Percentiles rank a stretch among this genome's conserved stretches.
These are phyloP conservation scores for Cataglyphis albicans DNA, from an alignment of 2,888 invertebrate species.

Conservation along the genomic window DNA sequence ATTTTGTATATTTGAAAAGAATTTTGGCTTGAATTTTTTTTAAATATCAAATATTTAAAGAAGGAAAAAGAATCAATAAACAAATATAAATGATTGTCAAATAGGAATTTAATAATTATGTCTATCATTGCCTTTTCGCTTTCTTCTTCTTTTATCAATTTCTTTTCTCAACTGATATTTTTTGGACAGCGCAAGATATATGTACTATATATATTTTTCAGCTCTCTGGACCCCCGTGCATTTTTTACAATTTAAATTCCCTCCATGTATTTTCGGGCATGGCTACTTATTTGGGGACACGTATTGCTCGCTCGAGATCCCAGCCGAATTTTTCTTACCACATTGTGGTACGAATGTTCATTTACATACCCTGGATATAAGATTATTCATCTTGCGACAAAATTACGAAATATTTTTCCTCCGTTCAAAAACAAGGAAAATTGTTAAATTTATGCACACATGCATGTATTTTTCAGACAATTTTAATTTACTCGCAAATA, in stretches of 20 bases:
- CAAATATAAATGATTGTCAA: not conserved
- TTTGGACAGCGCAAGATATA: constrained; percentile 15
- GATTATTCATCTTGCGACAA: not conserved
- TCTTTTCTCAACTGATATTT: constrained; percentile 7
- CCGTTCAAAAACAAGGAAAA: not conserved
- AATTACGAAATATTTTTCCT: not conserved
- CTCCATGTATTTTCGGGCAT: constrained; percentile 11
- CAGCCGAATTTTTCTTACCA: constrained; percentile 18
- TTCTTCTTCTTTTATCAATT: constrained; percentile 9
- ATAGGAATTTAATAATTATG: not conserved
- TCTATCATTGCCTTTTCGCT: not conserved
- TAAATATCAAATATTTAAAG: not conserved
- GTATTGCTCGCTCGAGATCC: constrained; percentile 1
- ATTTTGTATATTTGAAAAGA: constrained; percentile 3
- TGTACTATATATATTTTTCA: constrained; percentile 16
- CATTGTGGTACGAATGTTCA: not conserved
- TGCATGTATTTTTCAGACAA: not conserved
- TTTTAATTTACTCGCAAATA: constrained; percentile 8
- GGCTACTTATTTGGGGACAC: constrained; percentile 20
- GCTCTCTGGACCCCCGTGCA: not conserved
- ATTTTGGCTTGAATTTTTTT: not conserved
- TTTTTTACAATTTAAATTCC: constrained; percentile 39
- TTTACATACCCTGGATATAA: not conserved
- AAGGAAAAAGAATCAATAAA: not conserved
- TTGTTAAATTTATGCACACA: not conserved